phyloP scores from a whole-genome alignment of 1,140 invertebrate genomes.

The Zophobas atratus region DNA sequence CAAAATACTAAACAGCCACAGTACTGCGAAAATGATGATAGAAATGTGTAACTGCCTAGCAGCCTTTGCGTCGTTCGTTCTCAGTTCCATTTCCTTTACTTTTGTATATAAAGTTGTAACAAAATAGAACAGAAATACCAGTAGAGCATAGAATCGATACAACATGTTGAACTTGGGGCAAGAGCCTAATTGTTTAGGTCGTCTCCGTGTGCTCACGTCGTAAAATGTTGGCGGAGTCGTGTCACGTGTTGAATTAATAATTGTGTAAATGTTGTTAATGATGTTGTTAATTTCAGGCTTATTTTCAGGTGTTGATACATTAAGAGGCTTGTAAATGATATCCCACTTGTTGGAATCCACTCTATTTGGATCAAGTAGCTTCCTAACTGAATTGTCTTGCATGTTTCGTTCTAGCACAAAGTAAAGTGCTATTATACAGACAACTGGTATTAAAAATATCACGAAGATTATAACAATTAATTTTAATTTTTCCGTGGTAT shows the following conservation, averaged over 20 bases:
- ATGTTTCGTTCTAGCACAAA: constrained; percentile 2
- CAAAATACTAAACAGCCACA: constrained; percentile 52
- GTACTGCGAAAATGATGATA: constrained; percentile 42
- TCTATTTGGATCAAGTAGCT: constrained; percentile 15
- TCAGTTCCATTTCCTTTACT: constrained; percentile 23
- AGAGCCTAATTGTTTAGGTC: constrained; percentile 13
- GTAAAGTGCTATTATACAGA: constrained; percentile 43
- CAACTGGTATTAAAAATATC: constrained; percentile 43
- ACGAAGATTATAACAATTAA: constrained; percentile 40
- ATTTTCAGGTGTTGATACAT: constrained; percentile 34
- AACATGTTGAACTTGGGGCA: constrained; percentile 42
- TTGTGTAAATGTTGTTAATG: constrained; percentile 52
- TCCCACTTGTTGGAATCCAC: constrained; percentile 13
- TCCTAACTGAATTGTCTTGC: neutral
- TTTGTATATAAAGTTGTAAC: constrained; percentile 44
- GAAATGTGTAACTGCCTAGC: constrained; percentile 44
- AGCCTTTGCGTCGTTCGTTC: constrained; percentile 14
- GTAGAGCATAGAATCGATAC: constrained; percentile 47
- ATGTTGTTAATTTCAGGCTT: constrained; percentile 49
- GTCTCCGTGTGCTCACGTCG: constrained; percentile 25
- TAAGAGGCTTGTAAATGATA: constrained; percentile 45
- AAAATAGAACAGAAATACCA: constrained; percentile 49
- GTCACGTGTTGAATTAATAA: constrained; percentile 45
- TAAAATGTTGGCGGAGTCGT: constrained; percentile 17
- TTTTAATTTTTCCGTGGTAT: constrained; percentile 27